These are phyloP conservation scores for Catostylus mosaicus DNA, from an alignment of 30 jellyfish, hydroid and myxozoan species.

Conservation along the genomic window DNA sequence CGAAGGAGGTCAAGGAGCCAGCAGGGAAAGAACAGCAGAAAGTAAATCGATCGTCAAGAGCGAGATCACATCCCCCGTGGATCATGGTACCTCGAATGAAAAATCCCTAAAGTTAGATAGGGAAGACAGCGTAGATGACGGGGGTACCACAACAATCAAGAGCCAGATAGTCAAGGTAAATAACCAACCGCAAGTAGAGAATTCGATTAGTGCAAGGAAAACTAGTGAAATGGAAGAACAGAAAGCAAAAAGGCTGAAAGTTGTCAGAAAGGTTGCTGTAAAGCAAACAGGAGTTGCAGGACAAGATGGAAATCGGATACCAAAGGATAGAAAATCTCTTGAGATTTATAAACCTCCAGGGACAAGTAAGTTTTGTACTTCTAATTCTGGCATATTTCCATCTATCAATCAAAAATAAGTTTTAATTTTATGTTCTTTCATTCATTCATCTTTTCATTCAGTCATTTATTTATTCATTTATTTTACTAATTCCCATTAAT, in stretches of 20 bases:
- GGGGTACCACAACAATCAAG: not conserved
- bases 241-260: conserved; percentile 19
- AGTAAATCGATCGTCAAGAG: not conserved
- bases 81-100: not conserved
- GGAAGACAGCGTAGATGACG: not conserved
- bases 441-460: not conserved
- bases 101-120: not conserved
- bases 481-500: not conserved
- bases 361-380: not conserved
- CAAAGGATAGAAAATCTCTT: conserved; percentile 35
- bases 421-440: not conserved
- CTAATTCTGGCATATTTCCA: not conserved
- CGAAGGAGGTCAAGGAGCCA: not conserved
- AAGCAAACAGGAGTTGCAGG: not conserved
- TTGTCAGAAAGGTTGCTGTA: conserved; percentile 50
- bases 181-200: not conserved
- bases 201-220: not conserved
- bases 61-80: not conserved
- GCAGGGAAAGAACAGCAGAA: not conserved
- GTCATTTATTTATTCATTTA: not conserved
- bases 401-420: no score
- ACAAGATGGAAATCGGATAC: not conserved
- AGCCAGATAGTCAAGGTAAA: conserved; percentile 39
- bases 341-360: conserved; percentile 70
- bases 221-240: not conserved